Conservation (phyloP, 2,888 invertebrate genomes). For the Perizoma affinitatum region DNA sequence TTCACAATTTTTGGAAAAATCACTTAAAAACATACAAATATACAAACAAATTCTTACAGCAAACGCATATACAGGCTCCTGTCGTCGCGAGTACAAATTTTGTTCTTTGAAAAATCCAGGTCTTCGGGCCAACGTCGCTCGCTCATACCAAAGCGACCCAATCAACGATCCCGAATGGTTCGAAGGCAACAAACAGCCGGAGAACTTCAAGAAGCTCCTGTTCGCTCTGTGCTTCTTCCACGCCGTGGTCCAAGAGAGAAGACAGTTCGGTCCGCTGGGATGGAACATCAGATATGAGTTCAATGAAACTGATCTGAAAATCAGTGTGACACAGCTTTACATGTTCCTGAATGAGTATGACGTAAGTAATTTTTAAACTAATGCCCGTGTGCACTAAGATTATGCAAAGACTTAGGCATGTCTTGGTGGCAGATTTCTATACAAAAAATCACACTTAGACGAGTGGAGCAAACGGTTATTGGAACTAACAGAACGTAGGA, state of each 20-base stretch:
- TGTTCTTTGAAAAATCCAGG: conserved; percentile 52
- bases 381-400: too few species aligned
- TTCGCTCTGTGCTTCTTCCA: conserved; percentile 97
- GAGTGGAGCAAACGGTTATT: too few species aligned
- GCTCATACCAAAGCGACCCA: conserved; percentile 94
- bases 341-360: conserved; percentile 90
- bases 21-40: too few species aligned
- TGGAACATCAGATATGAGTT: conserved; percentile 99
- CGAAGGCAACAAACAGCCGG: conserved; percentile 90
- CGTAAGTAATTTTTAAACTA: conserved; percentile 8
- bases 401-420: too few species aligned
- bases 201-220: conserved; percentile 92
- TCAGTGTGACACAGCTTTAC: conserved; percentile 94
- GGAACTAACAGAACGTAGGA: too few species aligned
- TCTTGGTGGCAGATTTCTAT: too few species aligned
- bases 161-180: conserved; percentile 95
- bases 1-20: too few species aligned
- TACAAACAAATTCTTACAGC: too few species aligned
- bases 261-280: conserved; percentile 96
- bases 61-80: too few species aligned
- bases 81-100: too few species aligned
- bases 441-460: too few species aligned
- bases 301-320: conserved; percentile 96
- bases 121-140: conserved; percentile 91
- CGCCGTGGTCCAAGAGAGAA: conserved; percentile 94